Evolutionary conservation across 2,888 invertebrate genomes (phyloP).

Genomic region (Allygus modestus): DNA sequence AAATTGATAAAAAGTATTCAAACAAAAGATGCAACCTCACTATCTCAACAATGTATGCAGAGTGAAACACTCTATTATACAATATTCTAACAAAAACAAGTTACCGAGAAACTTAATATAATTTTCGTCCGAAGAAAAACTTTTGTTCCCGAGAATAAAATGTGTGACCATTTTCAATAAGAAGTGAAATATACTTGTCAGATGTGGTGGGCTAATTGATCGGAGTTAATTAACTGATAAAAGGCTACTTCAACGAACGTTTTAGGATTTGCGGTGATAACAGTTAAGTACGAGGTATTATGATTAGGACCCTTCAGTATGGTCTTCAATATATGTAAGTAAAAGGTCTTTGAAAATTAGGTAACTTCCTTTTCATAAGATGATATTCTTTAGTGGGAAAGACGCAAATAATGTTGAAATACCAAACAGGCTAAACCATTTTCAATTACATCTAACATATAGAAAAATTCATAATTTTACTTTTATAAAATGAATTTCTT

Average conservation of each 20-base stretch:
- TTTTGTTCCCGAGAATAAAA: not conserved
- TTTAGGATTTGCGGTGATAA: not conserved
- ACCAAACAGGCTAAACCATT: too few relatives aligned
- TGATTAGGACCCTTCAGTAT: not conserved
- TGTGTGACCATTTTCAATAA: not conserved
- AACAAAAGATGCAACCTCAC: too few relatives aligned
- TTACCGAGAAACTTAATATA: not conserved
- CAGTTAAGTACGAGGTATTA: not conserved
- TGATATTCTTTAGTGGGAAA: too few relatives aligned
- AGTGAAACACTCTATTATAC: not conserved
- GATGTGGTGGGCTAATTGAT: not conserved
- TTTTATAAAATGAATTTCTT: too few relatives aligned
- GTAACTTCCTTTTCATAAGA: too few relatives aligned
- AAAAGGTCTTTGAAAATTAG: too few relatives aligned
- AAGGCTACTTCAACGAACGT: not conserved
- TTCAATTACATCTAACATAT: too few relatives aligned
- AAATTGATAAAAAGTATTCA: too few relatives aligned
- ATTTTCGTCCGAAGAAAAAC: too few relatives aligned
- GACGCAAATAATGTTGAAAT: too few relatives aligned
- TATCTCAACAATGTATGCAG: not conserved
- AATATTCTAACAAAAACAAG: not conserved
- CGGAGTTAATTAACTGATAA: conserved; percentile 1
- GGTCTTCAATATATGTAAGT: too few relatives aligned
- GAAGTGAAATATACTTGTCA: not conserved
- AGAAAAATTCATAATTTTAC: too few relatives aligned